Evolutionary conservation across 2,797 vertebrate species (phyloP).

Genomic region (Enteromius afrohamiltoni): DNA sequence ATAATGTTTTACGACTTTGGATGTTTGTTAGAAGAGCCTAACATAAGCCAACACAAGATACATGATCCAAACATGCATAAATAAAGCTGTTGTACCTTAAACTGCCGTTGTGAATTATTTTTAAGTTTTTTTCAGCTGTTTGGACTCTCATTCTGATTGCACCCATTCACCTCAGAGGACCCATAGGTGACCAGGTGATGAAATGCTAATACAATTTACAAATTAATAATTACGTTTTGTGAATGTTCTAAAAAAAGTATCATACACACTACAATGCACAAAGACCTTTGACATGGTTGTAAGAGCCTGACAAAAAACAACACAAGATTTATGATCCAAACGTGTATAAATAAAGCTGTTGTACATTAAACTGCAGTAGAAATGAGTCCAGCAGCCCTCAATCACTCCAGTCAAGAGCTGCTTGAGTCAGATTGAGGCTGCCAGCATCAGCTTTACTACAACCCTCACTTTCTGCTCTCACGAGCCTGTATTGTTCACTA

Average conservation of each 20-base stretch:
- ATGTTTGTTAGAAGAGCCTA: neutral
- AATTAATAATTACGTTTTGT: neutral
- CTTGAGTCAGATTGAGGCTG: constrained; percentile 13
- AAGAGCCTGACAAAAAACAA: neutral
- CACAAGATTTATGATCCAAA: neutral
- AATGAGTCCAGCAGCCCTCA: constrained; percentile 27
- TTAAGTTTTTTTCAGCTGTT: neutral
- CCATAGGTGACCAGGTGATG: neutral
- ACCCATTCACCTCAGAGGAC: neutral
- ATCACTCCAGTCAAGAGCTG: constrained; percentile 38
- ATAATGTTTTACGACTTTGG: neutral
- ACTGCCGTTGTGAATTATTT: neutral
- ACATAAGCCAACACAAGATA: neutral
- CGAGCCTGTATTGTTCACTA: constrained; percentile 50
- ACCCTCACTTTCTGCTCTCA: constrained; percentile 38
- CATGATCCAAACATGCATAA: constrained; percentile 4
- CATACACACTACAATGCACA: neutral
- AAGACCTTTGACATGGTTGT: neutral
- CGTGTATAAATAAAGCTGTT: constrained; percentile 21
- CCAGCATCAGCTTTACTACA: constrained; percentile 41
- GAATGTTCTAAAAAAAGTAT: neutral
- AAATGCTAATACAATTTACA: neutral
- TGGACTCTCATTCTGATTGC: neutral
- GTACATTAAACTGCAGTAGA: neutral
- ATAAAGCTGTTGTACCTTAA: constrained; percentile 1